Evolutionary conservation across 92 coral and sea anemone species (phyloP), one percentile per base, ranked within the genome.

Genomic region (Zoanthus sansibaricus): DNA sequence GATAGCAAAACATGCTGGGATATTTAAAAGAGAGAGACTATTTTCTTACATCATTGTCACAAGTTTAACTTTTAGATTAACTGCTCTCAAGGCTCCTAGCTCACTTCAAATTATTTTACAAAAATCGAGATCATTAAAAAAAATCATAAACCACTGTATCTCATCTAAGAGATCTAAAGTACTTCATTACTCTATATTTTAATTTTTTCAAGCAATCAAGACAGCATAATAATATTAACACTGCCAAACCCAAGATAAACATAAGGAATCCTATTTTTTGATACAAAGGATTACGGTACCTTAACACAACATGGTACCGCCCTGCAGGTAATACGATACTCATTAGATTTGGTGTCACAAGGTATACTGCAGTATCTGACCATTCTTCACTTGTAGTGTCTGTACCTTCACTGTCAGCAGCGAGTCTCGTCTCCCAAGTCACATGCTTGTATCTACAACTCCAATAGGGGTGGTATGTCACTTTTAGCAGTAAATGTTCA

Each of bases 401-500:
- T 55, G 97, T 48, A 58, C 20, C 64, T 14, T 67, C 49, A 13
- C 42, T 37, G 42, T 37, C 42, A 37, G 42, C 42, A 37, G 42
- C 4, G 42, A 37, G 42, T 37, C 42, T 37, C 42, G 1, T 56
- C 8, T 51, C 70, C 1, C 54, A 77, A 16, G 82, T 32, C 37
- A 75, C 89, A 11, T 74, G 58, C 51, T 91, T 71, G 71, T 83
- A 87, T 33, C 89, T 76, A 71, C 97, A 94, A 54, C 86, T 87
- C 97, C 97, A 94, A 86, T 72, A 94, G 0, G 97, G 97, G 68
- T 94, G 97, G 68, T 92, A 94, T 5, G 95, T 90, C 64, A 90
- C 97, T 89, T 94, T 94, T 5, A 94, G 87, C 25, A 94, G 89
- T 14, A 94, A 94, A 52, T 92, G 95, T 78, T 94, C 97, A 20